Percentiles rank a stretch among this genome's conserved stretches.
phyloP scores from a whole-genome alignment of 2,888 invertebrate genomes.

The Eupithecia subfuscata region DNA sequence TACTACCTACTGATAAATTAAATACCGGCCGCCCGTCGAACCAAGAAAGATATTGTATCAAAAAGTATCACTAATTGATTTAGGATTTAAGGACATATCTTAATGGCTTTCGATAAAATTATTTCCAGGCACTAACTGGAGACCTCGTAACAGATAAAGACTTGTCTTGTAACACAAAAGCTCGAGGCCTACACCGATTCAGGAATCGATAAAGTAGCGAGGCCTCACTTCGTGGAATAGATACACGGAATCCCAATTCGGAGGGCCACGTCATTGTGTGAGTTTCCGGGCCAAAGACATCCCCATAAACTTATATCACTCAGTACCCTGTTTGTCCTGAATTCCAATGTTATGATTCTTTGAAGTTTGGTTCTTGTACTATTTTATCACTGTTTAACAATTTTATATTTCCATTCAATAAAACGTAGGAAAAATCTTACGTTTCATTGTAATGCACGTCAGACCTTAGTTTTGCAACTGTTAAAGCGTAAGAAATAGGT shows the following conservation, averaged over 20 bases:
- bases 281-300: slow-evolving; percentile 33
- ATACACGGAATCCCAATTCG: slow-evolving; percentile 46
- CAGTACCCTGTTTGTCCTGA: slow-evolving; percentile 21
- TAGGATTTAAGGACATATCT: background rate
- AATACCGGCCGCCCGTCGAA: background rate
- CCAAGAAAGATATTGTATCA: background rate
- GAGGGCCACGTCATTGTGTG: slow-evolving; percentile 44
- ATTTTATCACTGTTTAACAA: background rate
- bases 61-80: background rate
- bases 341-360: slow-evolving; percentile 30
- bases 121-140: background rate
- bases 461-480: background rate
- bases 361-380: background rate
- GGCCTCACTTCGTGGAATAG: slow-evolving; percentile 45
- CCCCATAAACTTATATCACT: slow-evolving; percentile 36
- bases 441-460: background rate
- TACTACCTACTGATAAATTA: background rate
- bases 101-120: background rate
- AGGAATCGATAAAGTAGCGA: slow-evolving; percentile 50
- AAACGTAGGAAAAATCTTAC: background rate
- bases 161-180: background rate
- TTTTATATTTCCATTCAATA: background rate
- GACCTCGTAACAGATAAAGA: background rate
- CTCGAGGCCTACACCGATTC: slow-evolving; percentile 18
- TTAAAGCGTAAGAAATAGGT: background rate